phyloP scores from a whole-genome alignment of 1,140 invertebrate species.

The Drosophila grimshawi region DNA sequence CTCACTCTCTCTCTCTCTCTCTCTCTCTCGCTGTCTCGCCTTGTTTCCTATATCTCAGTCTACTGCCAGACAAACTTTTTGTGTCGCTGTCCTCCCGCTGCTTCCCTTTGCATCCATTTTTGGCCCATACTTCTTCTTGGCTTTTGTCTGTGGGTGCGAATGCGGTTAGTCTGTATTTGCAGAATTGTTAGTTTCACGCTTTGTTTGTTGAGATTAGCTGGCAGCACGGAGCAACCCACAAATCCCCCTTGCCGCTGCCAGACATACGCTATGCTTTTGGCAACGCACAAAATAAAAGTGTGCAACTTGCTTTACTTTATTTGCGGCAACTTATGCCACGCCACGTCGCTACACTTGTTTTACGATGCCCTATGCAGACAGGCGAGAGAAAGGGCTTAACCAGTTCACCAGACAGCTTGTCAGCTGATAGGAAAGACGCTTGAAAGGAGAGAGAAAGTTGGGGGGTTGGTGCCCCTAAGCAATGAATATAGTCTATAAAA shows the following conservation, averaged over 20 bases:
- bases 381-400: background rate
- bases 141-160: slow-evolving; percentile 25
- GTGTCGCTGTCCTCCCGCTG: slow-evolving; percentile 4
- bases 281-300: slow-evolving; percentile 69
- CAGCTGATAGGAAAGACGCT: background rate
- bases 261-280: slow-evolving; percentile 36
- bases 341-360: slow-evolving; percentile 54
- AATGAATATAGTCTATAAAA: no score
- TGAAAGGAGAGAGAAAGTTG: background rate
- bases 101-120: background rate
- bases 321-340: slow-evolving; percentile 66
- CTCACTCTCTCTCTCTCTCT: background rate
- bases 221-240: slow-evolving; percentile 36
- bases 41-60: background rate
- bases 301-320: slow-evolving; percentile 71
- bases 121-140: slow-evolving; percentile 20
- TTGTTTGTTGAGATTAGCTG: slow-evolving; percentile 82
- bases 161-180: slow-evolving; percentile 80
- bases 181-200: slow-evolving; percentile 83
- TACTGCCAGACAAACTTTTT: slow-evolving; percentile 24
- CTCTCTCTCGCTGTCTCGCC: background rate
- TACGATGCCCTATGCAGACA: slow-evolving; percentile 30
- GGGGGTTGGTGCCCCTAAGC: background rate
- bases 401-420: slow-evolving; percentile 3
- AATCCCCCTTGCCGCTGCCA: slow-evolving; percentile 12